Conservation (phyloP, 2,797 vertebrate genomes). For the Sebastes diaconus region DNA sequence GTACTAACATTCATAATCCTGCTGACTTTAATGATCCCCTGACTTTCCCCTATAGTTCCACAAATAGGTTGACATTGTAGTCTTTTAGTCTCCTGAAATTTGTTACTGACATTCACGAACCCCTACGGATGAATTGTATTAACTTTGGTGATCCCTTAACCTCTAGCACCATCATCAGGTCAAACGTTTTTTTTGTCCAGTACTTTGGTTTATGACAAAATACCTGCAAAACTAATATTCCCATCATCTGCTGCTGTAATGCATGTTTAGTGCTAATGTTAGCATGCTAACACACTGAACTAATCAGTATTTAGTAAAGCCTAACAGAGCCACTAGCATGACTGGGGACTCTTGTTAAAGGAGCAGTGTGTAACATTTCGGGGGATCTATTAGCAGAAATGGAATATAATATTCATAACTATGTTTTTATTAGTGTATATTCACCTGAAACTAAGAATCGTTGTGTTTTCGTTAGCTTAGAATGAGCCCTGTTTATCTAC, state of each 20-base stretch:
- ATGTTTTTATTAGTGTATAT: accelerated
- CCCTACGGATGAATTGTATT: background rate
- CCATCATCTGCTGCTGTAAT: background rate
- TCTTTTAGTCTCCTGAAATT: background rate
- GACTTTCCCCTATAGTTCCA: background rate
- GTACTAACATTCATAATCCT: no score
- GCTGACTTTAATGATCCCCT: background rate
- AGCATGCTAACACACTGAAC: background rate
- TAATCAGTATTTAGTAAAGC: background rate
- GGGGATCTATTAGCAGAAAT: no score
- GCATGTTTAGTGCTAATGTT: background rate
- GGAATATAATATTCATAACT: no score
- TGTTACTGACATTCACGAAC: background rate
- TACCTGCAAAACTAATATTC: background rate
- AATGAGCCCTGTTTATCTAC: no score
- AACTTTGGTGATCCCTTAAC: background rate
- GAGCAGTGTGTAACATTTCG: no score
- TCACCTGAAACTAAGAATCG: no score
- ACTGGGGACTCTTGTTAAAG: background rate
- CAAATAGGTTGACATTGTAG: background rate
- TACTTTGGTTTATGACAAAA: background rate
- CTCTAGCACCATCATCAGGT: background rate
- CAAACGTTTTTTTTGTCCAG: background rate
- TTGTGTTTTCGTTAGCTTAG: no score
- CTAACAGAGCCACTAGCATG: background rate